Conservation (phyloP, 2,888 invertebrate species). For the Cataglyphis rosenhaueri region DNA sequence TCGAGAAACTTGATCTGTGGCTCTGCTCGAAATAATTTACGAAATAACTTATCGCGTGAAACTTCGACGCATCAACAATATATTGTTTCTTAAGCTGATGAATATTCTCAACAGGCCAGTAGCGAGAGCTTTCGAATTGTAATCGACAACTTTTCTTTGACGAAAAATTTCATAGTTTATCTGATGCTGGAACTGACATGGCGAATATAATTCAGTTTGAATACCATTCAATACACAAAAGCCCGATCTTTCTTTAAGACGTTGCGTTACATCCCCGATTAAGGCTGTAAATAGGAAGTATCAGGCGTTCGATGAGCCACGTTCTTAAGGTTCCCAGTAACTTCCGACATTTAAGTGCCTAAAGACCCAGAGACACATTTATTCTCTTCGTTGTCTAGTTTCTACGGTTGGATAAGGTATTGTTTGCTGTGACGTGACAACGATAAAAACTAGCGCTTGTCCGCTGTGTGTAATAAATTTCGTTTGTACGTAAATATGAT, state of each 20-base stretch:
- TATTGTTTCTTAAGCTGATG: slow-evolving; percentile 24
- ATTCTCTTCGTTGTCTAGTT: slow-evolving; percentile 70
- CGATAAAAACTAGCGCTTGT: slow-evolving; percentile 20
- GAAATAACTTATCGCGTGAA: neutral
- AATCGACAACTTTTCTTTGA: slow-evolving; percentile 35
- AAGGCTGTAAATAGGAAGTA: slow-evolving; percentile 74
- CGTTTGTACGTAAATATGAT: neutral
- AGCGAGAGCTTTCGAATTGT: slow-evolving; percentile 39
- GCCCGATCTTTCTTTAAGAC: slow-evolving; percentile 19
- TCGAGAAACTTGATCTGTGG: neutral
- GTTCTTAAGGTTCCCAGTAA: slow-evolving; percentile 68
- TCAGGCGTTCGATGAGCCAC: slow-evolving; percentile 65
- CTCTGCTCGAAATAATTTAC: neutral
- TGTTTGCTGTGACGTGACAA: slow-evolving; percentile 51
- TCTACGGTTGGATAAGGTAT: slow-evolving; percentile 66
- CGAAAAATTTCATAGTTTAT: slow-evolving; percentile 10
- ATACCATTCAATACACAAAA: slow-evolving; percentile 26
- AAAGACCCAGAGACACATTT: slow-evolving; percentile 65
- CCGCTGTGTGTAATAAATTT: neutral
- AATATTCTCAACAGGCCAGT: slow-evolving; percentile 42
- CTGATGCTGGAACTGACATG: slow-evolving; percentile 31
- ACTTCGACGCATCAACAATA: neutral
- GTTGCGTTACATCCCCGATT: slow-evolving; percentile 53
- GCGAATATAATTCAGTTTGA: slow-evolving; percentile 12
- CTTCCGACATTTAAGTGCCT: slow-evolving; percentile 74